Base-by-base conservation (phyloP, 2,888 invertebrate species). In the Dasypolia templi region DNA sequence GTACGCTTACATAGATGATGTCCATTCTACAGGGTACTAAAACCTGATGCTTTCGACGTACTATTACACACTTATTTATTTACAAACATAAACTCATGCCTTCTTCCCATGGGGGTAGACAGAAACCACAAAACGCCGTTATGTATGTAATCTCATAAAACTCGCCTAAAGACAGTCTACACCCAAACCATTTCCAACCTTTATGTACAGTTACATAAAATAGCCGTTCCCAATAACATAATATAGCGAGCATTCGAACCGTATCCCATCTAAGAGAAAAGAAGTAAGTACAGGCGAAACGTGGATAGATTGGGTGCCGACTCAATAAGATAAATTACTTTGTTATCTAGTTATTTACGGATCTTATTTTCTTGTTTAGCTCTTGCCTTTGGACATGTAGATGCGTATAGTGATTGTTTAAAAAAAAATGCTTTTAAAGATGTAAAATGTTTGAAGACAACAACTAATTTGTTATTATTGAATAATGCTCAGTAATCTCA, bases 251-350 rank as follows among this genome's bases (percentile, higher is more conserved):
- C 71, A 65, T 71, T 84, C 75, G 67, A 84, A 67, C 81, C 75
- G 61, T 83, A 80, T 62, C 84, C 79, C 63, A 67, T 79, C 80
- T 59, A 68, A 84, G 49, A 80, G 81, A 81, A 83, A 72, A 80
- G 70, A 80, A 79, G 68, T 73, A 78, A 32, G 74, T 69, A 81
- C 84, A 67, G 64, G 62, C 71, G 81, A 80, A 82, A 75, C 79
- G 84, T 70, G 72, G 82, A 82, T 78, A 78, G 75, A 87, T 87
- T 70, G 87, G 85, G 85, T 85, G 85, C 67, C 78, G 76, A 77
- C 81, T 81, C 87, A 75, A 77, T 81, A 75, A 87, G 78, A 87
- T 87, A 87, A 83, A 85, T 87, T 86, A 86, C 87, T 82, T 69
- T 82, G 73, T 80, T 86, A 80, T 85, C 83, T 72, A 73, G 77